Evolutionary conservation across 1,140 invertebrate genomes (phyloP).

Genomic region (Anastatus disparis): DNA sequence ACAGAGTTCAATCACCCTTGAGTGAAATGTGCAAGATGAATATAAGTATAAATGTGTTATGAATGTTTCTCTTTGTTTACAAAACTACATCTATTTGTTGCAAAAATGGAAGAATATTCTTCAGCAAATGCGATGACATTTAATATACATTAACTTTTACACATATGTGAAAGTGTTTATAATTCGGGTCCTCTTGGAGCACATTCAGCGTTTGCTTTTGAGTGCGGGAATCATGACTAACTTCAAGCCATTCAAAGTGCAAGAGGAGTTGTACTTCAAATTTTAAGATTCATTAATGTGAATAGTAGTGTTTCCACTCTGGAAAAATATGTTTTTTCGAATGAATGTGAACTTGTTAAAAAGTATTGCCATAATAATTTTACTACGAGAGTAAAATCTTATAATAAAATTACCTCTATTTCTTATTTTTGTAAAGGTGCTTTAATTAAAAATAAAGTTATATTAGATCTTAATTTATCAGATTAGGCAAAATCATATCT

Average conservation of each 20-base stretch:
- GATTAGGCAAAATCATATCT: too few species aligned
- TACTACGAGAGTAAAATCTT: too few species aligned
- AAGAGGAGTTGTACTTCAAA: conserved; percentile 4
- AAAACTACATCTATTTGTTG: conserved; percentile 13
- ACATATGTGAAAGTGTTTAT: neutral
- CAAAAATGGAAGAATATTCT: neutral
- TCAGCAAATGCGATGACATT: too few species aligned
- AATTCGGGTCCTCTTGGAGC: conserved; percentile 5
- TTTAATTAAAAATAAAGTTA: too few species aligned
- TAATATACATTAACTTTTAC: conserved; percentile 4
- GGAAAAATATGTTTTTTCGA: neutral
- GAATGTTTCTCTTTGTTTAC: too few species aligned
- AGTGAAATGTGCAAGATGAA: too few species aligned
- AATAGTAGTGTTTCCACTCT: neutral
- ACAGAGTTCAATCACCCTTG: too few species aligned
- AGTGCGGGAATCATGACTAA: conserved; percentile 3
- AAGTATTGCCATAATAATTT: too few species aligned
- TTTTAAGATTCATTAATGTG: neutral
- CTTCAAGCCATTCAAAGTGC: neutral
- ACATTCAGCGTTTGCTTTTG: neutral
- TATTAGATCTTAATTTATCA: too few species aligned
- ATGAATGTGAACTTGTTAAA: neutral
- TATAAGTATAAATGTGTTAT: too few species aligned
- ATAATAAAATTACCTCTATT: too few species aligned
- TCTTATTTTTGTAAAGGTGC: too few species aligned